Conservation (phyloP, 2,113 vertebrate species). For the Heterotis niloticus region DNA sequence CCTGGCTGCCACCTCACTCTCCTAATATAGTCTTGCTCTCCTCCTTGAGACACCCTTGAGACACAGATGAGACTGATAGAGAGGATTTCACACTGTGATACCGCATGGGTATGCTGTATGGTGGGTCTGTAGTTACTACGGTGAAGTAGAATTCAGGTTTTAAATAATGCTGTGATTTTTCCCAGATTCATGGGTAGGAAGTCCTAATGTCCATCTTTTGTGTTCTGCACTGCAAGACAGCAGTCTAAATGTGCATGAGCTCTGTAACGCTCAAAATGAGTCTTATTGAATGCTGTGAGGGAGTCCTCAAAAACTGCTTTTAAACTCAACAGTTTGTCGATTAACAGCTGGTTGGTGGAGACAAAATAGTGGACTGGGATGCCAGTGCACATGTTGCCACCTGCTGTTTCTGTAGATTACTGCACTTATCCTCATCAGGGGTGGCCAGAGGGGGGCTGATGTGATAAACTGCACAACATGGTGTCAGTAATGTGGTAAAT, state of each 20-base stretch:
- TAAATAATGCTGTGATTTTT: not conserved
- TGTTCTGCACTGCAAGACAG: not conserved
- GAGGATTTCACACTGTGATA: not conserved
- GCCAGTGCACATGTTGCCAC: constrained; percentile 47
- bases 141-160: not conserved
- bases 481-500: not conserved
- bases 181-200: not conserved
- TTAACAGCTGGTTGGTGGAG: constrained; percentile 11
- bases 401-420: constrained; percentile 44
- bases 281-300: constrained; percentile 9
- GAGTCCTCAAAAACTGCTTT: constrained; percentile 10
- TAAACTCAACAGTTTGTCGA: constrained; percentile 14
- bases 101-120: not conserved
- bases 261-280: not conserved
- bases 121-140: not conserved
- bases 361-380: not conserved
- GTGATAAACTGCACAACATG: not conserved
- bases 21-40: not conserved
- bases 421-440: not conserved
- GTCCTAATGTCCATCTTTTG: not conserved
- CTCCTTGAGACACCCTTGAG: constrained; percentile 10
- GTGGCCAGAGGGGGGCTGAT: not conserved
- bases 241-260: not conserved
- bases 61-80: too few species aligned
- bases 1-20: not conserved